phyloP scores from a whole-genome alignment of 2,797 vertebrate species.

The Eulemur mongoz region DNA sequence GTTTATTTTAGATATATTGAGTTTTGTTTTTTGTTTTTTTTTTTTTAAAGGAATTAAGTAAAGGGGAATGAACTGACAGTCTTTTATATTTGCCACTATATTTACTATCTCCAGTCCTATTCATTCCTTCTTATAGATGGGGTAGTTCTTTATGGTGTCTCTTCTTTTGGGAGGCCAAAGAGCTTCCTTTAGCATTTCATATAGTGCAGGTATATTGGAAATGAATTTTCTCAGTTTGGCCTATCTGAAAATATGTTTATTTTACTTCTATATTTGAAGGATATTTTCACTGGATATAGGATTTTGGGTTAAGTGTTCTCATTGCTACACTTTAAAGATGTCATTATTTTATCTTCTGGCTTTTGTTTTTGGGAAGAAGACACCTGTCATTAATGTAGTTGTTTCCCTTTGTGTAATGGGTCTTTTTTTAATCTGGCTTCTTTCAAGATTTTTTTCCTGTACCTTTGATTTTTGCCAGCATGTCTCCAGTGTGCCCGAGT shows the following conservation, averaged over 20 bases:
- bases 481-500: neutral
- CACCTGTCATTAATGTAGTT: neutral
- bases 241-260: constrained; percentile 52
- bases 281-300: neutral
- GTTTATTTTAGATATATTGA: neutral
- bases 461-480: neutral
- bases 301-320: neutral
- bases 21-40: neutral
- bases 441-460: neutral
- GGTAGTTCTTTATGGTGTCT: neutral
- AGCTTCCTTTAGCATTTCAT: neutral
- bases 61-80: neutral
- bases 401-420: neutral
- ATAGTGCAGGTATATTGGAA: neutral
- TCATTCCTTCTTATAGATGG: neutral
- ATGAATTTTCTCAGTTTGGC: neutral
- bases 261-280: neutral
- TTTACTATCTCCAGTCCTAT: neutral
- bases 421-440: neutral
- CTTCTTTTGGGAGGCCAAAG: neutral
- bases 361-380: neutral
- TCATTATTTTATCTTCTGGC: neutral
- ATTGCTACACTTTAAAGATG: neutral
- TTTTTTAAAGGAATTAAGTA: neutral
- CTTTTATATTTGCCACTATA: neutral